Evolutionary conservation across 2,797 vertebrate species (phyloP), one percentile per base, ranked within the genome.

Genomic region (Epinephelus coioides): DNA sequence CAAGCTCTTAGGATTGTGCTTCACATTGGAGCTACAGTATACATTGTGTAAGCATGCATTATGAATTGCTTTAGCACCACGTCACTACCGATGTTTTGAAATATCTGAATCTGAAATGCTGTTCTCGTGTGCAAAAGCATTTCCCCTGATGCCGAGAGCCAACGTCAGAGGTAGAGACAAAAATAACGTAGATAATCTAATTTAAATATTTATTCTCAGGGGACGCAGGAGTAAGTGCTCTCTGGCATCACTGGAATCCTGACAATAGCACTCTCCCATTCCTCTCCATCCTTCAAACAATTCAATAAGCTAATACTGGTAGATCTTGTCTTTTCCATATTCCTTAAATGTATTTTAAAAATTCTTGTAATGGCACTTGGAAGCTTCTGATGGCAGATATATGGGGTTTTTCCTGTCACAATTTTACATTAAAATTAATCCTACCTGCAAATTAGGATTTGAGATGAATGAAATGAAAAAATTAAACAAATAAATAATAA

Each of bases 181-280:
- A 91, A 92, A 94, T 94, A 93, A 92, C 69, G 18, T 78, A 46
- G 76, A 86, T 87, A 91, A 87, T 91, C 61, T 88, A 83, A 88
- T 90, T 92, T 78, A 88, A 89, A 92, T 89, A 87, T 89, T 79
- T 85, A 78, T 82, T 83, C 90, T 72, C 64, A 2, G 69, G 79
- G 83, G 73, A 82, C 21, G 15, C 57, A 46, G 76, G 78, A 81
- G 77, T 86, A 82, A 84, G 68, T 21, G 55, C 67, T 84, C 71
- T 65, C 25, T 43, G 83, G 64, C 82, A 79, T 64, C 27, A 15
- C 57, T 6, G 63, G 50, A 78, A 68, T 65, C 67, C 53, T 73
- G 75, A 69, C 1, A 61, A 56, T 50, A 27, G 67, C 34, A 8
- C 50, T 47, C 51, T 23, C 2, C 61, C 53, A 40, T 72, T 65